Conservation (phyloP, 2,797 vertebrate species). For the Halcyon chelicuti region DNA sequence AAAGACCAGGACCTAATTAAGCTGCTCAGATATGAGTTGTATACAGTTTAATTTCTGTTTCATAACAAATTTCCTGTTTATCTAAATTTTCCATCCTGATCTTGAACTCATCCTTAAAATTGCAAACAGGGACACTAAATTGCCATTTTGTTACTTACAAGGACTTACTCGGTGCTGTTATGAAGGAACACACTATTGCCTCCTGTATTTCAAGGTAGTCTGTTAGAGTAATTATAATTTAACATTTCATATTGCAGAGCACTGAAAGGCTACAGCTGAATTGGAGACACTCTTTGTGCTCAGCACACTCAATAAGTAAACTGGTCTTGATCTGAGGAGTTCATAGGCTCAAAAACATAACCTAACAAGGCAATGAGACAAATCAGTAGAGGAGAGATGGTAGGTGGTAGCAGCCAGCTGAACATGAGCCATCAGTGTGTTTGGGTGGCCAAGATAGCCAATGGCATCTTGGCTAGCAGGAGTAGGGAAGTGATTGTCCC, state of each 20-base stretch:
- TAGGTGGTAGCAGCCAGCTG: too few species aligned
- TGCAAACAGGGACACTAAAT: neutral
- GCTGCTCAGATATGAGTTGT: neutral
- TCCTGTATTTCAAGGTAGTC: neutral
- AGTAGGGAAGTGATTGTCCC: too few species aligned
- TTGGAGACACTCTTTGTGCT: neutral
- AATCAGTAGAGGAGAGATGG: too few species aligned
- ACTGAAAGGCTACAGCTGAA: neutral
- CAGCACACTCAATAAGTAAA: neutral
- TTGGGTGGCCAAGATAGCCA: too few species aligned
- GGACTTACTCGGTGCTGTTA: neutral
- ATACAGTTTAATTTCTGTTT: neutral
- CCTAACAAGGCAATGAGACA: neutral
- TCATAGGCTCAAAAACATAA: neutral
- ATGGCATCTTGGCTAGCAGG: too few species aligned
- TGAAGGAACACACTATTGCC: neutral
- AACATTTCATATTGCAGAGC: neutral
- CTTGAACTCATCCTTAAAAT: neutral
- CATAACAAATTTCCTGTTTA: neutral
- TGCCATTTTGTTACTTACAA: neutral
- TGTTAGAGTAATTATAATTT: neutral
- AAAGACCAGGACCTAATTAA: neutral
- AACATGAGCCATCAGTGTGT: too few species aligned
- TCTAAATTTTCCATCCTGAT: neutral
- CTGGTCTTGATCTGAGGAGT: neutral